These are phyloP conservation scores for Diphyllodes magnificus DNA, from an alignment of 2,113 vertebrate genomes.

Conservation along the genomic window DNA sequence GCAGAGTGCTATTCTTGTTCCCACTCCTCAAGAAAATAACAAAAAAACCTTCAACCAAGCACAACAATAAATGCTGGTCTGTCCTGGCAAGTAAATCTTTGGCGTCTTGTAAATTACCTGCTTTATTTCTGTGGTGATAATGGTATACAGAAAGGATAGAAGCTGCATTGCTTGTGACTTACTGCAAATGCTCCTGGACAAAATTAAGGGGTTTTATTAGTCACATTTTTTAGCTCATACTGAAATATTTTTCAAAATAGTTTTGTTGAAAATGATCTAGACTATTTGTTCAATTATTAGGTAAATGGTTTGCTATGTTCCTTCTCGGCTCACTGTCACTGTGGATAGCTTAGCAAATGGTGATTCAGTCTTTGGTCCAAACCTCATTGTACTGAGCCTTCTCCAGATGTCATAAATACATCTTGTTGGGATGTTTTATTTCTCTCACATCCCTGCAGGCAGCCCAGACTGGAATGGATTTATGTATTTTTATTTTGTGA, in stretches of 20 bases:
- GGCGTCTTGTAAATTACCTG: not conserved
- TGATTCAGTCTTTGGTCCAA: slow-evolving; percentile 7
- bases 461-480: not conserved
- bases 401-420: slow-evolving; percentile 41
- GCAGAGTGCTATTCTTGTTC: not conserved
- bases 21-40: not conserved
- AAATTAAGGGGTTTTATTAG: not conserved
- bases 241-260: not conserved
- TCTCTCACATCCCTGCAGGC: slow-evolving; percentile 9
- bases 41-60: not conserved
- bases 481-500: slow-evolving; percentile 31
- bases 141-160: not conserved
- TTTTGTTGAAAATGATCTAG: not conserved
- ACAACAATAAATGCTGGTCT: not conserved
- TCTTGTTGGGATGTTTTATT: slow-evolving; percentile 36
- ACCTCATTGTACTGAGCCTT: not conserved
- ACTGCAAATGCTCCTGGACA: not conserved
- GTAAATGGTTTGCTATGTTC: not conserved
- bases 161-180: not conserved
- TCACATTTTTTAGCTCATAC: not conserved
- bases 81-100: not conserved
- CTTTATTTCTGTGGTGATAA: not conserved
- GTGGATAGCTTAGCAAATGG: not conserved
- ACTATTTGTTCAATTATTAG: not conserved
- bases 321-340: not conserved